Evolutionary conservation across 64 coral and sea anemone genomes (phyloP), one percentile per base, ranked within the genome.

Genomic region (Porites australiensis): DNA sequence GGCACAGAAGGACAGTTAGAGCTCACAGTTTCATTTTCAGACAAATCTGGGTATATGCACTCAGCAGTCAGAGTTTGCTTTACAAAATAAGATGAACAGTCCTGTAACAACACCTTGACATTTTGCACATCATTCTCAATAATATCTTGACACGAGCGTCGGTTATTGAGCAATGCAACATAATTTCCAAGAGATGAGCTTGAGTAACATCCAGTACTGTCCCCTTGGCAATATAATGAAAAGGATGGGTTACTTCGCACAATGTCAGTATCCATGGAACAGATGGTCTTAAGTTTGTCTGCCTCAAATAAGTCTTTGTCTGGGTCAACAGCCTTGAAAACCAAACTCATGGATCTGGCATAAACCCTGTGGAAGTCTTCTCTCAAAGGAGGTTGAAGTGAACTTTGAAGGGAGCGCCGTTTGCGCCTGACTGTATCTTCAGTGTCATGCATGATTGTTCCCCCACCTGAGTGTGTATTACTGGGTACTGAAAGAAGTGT

Each of bases 121-220:
- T 43, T 46, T 64, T 48, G 10, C 18, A 96, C 95, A 89, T 96
- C 95, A 18, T 64, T 15, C 44, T 90, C 79, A 18, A 91, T 93
- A 79, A 96, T 93, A 49, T 93, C 6, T 65, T 81, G 60, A 73
- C 95, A 96, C 16, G 87, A 86, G 21, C 48, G 70, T 37, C 77
- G 89, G 46, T 81, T 86, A 27, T 89, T 89, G 9, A 93, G 54
- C 59, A 69, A 16, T 7, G 95, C 95, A 47, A 96, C 75, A 46
- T 93, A 90, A 51, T 80, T 88, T 77, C 95, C 92, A 44, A 96
- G 61, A 8, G 95, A 94, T 5, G 53, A 82, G 58, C 82, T 90
- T 9, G 87, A 53, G 64, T 61, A 96, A 48, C 88, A 75, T 64
- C 8, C 53, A 44, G 63, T 50, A 70, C 3, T 23, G 44, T 58